phyloP scores from a whole-genome alignment of 2,797 vertebrate species.

The Bradypodion pumilum region DNA sequence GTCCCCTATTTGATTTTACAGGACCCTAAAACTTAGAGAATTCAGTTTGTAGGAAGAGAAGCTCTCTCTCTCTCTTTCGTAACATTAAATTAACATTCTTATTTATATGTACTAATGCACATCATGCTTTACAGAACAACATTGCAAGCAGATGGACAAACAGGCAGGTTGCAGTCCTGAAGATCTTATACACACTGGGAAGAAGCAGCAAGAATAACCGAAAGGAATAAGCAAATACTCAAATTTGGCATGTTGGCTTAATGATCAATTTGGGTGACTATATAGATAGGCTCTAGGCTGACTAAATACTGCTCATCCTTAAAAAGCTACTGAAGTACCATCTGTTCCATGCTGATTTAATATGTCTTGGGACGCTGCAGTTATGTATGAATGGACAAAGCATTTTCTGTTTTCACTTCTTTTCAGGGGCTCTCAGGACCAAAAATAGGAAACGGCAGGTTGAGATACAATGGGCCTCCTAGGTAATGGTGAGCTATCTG shows the following conservation, averaged over 20 bases:
- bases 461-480: not conserved
- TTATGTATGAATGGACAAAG: not conserved
- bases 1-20: not conserved
- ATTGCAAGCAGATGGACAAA: not conserved
- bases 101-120: not conserved
- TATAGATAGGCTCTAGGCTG: not conserved
- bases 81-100: not conserved
- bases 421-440: not conserved
- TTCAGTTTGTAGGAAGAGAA: not conserved
- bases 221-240: not conserved
- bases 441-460: not conserved
- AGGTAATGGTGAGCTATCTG: not conserved
- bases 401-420: not conserved
- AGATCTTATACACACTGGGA: not conserved
- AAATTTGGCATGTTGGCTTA: slow-evolving; percentile 4
- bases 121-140: not conserved
- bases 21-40: too few species aligned
- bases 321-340: not conserved
- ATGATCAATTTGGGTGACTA: not conserved
- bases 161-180: not conserved
- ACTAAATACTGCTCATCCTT: slow-evolving; percentile 8
- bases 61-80: not conserved
- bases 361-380: not conserved
- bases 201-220: not conserved
- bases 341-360: not conserved